Conservation (phyloP, 2,797 vertebrate species). For the Sebastes itinus region DNA sequence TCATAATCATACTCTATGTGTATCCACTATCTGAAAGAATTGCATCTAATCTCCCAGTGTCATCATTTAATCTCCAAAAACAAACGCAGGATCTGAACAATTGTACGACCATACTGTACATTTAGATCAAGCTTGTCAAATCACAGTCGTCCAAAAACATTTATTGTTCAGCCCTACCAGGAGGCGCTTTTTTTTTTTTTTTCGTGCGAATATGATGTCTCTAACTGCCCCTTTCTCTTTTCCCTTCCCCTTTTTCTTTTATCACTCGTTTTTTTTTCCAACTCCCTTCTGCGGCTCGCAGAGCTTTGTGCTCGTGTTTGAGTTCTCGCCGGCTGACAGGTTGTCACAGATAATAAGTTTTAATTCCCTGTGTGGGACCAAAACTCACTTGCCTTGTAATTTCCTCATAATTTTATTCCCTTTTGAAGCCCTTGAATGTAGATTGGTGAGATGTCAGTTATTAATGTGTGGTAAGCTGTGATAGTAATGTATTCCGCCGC, state of each 20-base stretch:
- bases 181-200: conserved; percentile 39
- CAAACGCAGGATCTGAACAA: conserved; percentile 23
- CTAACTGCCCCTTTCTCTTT: conserved; percentile 71
- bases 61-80: conserved; percentile 37
- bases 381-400: conserved; percentile 83
- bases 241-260: conserved; percentile 63
- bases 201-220: conserved; percentile 41
- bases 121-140: conserved; percentile 67
- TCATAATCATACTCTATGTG: not conserved
- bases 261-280: conserved; percentile 50
- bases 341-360: conserved; percentile 88
- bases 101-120: conserved; percentile 1
- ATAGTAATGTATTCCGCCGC: conserved; percentile 58
- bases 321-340: conserved; percentile 83
- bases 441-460: conserved; percentile 80
- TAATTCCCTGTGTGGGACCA: conserved; percentile 83
- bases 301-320: conserved; percentile 79
- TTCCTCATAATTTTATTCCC: conserved; percentile 84
- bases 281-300: conserved; percentile 67
- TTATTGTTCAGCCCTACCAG: conserved; percentile 47
- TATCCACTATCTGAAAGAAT: conserved; percentile 1
- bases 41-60: not conserved
- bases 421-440: conserved; percentile 79
- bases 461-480: conserved; percentile 56
- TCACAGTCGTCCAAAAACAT: conserved; percentile 49